Evolutionary conservation across 2,888 invertebrate genomes (phyloP), one percentile per base, ranked within the genome.

Genomic region (Cremastinae sp.): DNA sequence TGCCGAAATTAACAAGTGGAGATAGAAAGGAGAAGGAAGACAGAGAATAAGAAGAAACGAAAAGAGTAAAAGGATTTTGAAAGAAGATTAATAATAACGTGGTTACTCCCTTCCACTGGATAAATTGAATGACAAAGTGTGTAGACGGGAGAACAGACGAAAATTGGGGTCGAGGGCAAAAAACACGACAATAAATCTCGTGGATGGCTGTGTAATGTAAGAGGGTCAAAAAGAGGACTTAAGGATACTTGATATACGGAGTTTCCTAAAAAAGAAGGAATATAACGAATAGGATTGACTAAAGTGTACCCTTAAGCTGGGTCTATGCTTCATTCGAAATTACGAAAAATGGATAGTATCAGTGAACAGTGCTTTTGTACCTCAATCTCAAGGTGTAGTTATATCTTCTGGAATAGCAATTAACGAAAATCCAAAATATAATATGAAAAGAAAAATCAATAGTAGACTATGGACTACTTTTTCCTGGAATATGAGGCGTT

Each of bases 171-270:
- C 16, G 28, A 16, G 16, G 16, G n/a, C n/a, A 37, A 64, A 49
- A 51, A 64, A 64, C 20, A 43, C 12, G 20, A 43, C 58, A 4
- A 59, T 59, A 43, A 59, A 59, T 59, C 58, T 43, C 22, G 4
- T 12, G 10, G 20, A 59, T 58, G 43, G 22, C 18, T 22, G 43
- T n/a, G 10, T 20, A 1, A 56, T 10, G n/a, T 37, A 37, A 14
- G 39, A 59, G 22, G 43, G 7, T 41, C 41, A 22, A 10, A 20
- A 22, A 12, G 20, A 18, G 12, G 43, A 59, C 43, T 43, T 43
- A 14, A 59, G 41, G 58, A 59, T 59, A 43, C 43, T 22, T 43
- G 58, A 20, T 59, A 43, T 43, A 41, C 18, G 58, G 22, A 59
- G 22, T 59, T 59, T 43, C 18, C 22, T 20, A 28, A 16, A 28